Evolutionary conservation across 2,797 vertebrate genomes (phyloP), one percentile per base, ranked within the genome.

Genomic region (Esox masquinongy): DNA sequence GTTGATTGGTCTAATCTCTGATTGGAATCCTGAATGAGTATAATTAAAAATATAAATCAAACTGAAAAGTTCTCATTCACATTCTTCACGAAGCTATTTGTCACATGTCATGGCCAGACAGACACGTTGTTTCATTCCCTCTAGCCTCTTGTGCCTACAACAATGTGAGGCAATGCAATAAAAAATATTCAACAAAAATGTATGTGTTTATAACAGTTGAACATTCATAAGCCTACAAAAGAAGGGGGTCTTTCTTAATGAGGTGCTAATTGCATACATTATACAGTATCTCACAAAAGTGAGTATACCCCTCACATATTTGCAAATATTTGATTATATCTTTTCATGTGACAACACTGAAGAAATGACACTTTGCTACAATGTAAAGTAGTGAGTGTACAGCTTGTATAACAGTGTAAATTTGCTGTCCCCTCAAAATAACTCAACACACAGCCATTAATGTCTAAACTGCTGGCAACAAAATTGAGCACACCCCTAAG

Each of bases 11-110:
- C 53, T 64, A 67, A 61, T 64, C 59, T 71, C 64, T 73, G 63
- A 73, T 59, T 68, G 49, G 26, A 50, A 68, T 79, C 36, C 31
- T 69, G 39, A 74, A 76, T 66, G 56, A 59, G 22, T 70, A 67
- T 80, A 56, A 77, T 74, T 72, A 74, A 36, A 75, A 74, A 70
- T 56, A 80, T 74, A 76, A 73, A 77, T 77, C 56, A 80, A 70
- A 80, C 64, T 76, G 66, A 75, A 68, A 78, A 63, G 61, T 68
- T 70, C 56, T 79, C 24, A 71, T 70, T 78, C 53, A 68, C 63
- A 72, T 76, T 76, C 74, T 43, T 72, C 70, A 61, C 70, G 69
- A 59, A 66, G 74, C 39, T 73, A 59, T 76, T 70, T 76, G 64
- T 36, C 66, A 66, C 66, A 69, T 73, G 64, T 64, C 34, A 56